Evolutionary conservation across 30 jellyfish, hydroid and myxozoan species (phyloP).

Genomic region (Cassiopea xamachana): DNA sequence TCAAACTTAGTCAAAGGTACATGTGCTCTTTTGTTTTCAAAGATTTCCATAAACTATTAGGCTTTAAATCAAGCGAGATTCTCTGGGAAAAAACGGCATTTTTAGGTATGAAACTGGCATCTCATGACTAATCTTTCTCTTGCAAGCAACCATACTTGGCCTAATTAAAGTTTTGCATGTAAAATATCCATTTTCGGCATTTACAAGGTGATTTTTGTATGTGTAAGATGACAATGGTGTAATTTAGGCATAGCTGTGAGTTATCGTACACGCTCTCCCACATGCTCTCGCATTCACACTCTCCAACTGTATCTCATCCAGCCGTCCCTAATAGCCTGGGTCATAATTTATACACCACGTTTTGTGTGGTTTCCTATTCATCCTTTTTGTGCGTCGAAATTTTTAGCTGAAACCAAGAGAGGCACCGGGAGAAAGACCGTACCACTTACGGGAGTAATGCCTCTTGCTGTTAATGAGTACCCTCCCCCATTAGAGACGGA

Average conservation of each 20-base stretch:
- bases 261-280: conserved; percentile 75
- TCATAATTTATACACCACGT: conserved; percentile 59
- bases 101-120: conserved; percentile 46
- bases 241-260: conserved; percentile 83
- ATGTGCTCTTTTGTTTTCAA: conserved; percentile 91
- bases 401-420: neutral
- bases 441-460: neutral
- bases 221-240: conserved; percentile 74
- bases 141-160: conserved; percentile 32
- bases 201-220: conserved; percentile 43
- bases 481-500: neutral
- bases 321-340: conserved; percentile 21
- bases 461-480: neutral
- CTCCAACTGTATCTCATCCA: conserved; percentile 22
- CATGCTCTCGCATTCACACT: conserved; percentile 53
- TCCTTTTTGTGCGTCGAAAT: conserved; percentile 13
- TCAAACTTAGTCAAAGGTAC: conserved; percentile 81
- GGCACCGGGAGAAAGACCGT: neutral
- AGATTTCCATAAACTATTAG: conserved; percentile 87
- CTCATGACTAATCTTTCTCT: conserved; percentile 4
- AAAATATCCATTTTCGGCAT: conserved; percentile 58
- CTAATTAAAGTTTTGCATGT: conserved; percentile 8
- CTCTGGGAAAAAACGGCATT: conserved; percentile 32
- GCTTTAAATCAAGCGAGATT: conserved; percentile 63
- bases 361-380: conserved; percentile 42